Evolutionary conservation across 2,888 invertebrate genomes (phyloP).

Genomic region (Drosophila yooni): DNA sequence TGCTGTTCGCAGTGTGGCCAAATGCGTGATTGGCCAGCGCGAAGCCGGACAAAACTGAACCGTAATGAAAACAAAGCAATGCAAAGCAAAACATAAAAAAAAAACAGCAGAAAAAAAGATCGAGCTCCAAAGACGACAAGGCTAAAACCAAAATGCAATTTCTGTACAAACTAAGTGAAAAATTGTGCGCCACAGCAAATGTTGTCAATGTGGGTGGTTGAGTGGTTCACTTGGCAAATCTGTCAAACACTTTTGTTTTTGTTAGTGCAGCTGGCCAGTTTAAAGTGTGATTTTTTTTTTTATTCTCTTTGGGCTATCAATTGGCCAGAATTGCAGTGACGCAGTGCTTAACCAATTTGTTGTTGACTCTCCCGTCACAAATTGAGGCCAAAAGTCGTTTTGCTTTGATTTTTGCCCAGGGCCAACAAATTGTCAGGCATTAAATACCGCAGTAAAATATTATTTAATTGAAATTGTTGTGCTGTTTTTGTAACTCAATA

Average conservation of each 20-base stretch:
- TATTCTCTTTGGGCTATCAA: conserved; percentile 44
- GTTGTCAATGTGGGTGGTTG: conserved; percentile 47
- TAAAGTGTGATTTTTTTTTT: conserved; percentile 27
- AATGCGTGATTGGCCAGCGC: conserved; percentile 74
- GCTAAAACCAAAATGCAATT: conserved; percentile 44
- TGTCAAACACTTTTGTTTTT: conserved; percentile 41
- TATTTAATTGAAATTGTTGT: conserved; percentile 46
- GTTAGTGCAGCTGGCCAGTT: conserved; percentile 54
- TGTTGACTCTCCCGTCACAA: conserved; percentile 24
- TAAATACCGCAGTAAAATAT: conserved; percentile 36
- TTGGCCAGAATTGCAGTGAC: conserved; percentile 36
- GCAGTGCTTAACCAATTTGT: conserved; percentile 48
- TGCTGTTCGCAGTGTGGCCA: conserved; percentile 45
- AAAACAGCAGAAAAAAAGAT: conserved; percentile 31
- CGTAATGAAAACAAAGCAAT: conserved; percentile 42
- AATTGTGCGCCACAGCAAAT: conserved; percentile 59
- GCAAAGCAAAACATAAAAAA: conserved; percentile 38
- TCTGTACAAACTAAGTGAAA: conserved; percentile 58
- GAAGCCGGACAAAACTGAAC: conserved; percentile 44
- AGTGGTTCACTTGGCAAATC: conserved; percentile 6
- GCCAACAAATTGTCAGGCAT: conserved; percentile 57
- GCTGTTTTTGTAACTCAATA: not conserved
- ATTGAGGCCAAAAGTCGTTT: conserved; percentile 56
- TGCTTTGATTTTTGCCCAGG: conserved; percentile 49
- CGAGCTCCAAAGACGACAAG: conserved; percentile 30